Evolutionary conservation across 2,113 vertebrate species (phyloP).

Genomic region (Campylorhamphus procurvoides): DNA sequence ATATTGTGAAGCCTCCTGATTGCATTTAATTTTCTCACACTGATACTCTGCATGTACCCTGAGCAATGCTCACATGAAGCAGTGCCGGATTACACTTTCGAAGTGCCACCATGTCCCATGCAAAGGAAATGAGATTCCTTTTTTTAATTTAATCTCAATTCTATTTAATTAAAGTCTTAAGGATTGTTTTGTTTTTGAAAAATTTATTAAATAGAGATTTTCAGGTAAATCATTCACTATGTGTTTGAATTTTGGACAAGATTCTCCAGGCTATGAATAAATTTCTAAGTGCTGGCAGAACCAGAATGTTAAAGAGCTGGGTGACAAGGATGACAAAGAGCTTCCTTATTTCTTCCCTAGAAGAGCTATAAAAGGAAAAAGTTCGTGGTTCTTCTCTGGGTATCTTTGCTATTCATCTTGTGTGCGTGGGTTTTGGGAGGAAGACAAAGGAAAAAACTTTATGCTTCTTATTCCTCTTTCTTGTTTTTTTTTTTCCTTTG

Average conservation of each 20-base stretch:
- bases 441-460: background rate
- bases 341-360: background rate
- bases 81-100: slow-evolving; percentile 15
- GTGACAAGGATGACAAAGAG: background rate
- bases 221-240: slow-evolving; percentile 35
- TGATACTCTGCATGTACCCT: background rate
- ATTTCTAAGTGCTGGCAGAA: slow-evolving; percentile 48
- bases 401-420: background rate
- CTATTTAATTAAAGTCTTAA: slow-evolving; percentile 73
- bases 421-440: background rate
- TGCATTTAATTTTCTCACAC: slow-evolving; percentile 40
- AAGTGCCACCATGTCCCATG: slow-evolving; percentile 24
- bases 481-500: background rate
- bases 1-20: background rate
- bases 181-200: slow-evolving; percentile 61
- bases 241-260: slow-evolving; percentile 51
- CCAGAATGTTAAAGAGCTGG: slow-evolving; percentile 40
- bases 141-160: slow-evolving; percentile 68
- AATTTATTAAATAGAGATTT: slow-evolving; percentile 51
- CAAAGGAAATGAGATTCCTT: slow-evolving; percentile 65
- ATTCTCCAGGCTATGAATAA: slow-evolving; percentile 70
- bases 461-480: background rate
- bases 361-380: background rate
- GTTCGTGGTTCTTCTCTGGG: background rate
- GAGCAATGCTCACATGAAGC: slow-evolving; percentile 31